phyloP scores from a whole-genome alignment of 1,140 invertebrate species.

The Papilio helenus region DNA sequence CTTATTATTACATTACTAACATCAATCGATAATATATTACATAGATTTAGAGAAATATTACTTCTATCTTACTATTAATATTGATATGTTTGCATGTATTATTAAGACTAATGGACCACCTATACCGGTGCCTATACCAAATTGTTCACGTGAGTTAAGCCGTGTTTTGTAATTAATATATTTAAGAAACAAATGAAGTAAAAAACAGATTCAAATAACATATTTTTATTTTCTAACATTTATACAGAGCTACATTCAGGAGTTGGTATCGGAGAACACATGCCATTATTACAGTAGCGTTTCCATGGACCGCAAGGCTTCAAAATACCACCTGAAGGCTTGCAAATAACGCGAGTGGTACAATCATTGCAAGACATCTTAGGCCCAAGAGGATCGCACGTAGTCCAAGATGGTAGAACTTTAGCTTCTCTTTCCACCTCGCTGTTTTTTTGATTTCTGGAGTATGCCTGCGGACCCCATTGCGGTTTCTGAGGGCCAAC shows the following conservation, averaged over 20 bases:
- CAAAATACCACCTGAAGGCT: constrained; percentile 57
- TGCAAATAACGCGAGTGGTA: constrained; percentile 63
- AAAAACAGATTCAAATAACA: neutral
- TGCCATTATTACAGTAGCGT: constrained; percentile 61
- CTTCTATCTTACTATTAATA: no score
- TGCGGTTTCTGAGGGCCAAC: constrained; percentile 26
- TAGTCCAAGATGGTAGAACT: constrained; percentile 46
- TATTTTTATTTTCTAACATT: neutral
- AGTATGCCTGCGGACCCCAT: neutral
- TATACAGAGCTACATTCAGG: constrained; percentile 44
- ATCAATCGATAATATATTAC: neutral
- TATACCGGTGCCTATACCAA: no score
- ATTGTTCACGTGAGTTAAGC: no score
- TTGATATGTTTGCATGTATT: no score
- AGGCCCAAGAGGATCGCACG: constrained; percentile 51
- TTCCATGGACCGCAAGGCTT: constrained; percentile 46
- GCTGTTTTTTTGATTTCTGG: neutral
- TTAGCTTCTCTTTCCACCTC: neutral
- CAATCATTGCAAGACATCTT: constrained; percentile 62
- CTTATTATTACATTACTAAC: neutral
- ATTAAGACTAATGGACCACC: no score
- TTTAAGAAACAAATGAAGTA: neutral
- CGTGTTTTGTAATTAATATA: no score
- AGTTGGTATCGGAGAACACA: constrained; percentile 57
- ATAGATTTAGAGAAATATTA: no score